Conservation (phyloP, 1,140 invertebrate genomes). For the Psilanteris sp. region DNA sequence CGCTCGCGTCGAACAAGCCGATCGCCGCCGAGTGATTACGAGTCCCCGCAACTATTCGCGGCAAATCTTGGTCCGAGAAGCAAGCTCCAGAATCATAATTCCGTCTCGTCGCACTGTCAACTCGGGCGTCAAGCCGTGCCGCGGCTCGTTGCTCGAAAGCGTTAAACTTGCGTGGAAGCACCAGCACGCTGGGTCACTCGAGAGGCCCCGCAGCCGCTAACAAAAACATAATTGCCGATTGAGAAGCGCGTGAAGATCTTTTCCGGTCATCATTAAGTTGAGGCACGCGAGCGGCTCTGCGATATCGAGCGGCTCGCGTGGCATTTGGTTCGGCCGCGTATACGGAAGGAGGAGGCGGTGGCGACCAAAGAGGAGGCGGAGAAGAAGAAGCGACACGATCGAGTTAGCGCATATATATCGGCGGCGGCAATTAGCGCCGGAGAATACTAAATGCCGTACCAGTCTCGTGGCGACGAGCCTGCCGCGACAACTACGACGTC, state of each 20-base stretch:
- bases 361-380: constrained; percentile 23
- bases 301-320: constrained; percentile 58
- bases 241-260: constrained; percentile 38
- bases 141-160: neutral
- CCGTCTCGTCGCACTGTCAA: constrained; percentile 30
- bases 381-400: constrained; percentile 36
- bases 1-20: no score
- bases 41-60: constrained; percentile 7
- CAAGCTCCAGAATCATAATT: constrained; percentile 18
- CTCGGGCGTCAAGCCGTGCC: constrained; percentile 4
- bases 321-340: constrained; percentile 64
- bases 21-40: no score
- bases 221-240: constrained; percentile 30
- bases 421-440: constrained; percentile 49
- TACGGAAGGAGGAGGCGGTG: constrained; percentile 39
- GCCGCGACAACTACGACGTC: constrained; percentile 40
- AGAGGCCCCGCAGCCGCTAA: constrained; percentile 8
- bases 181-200: constrained; percentile 5
- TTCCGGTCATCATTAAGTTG: constrained; percentile 58
- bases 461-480: constrained; percentile 49
- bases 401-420: constrained; percentile 49
- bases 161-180: constrained; percentile 5
- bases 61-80: neutral
- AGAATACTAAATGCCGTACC: constrained; percentile 57
- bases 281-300: constrained; percentile 52